These are phyloP conservation scores for Epinotia bilunana DNA, from an alignment of 2,888 invertebrate species.

Conservation along the genomic window DNA sequence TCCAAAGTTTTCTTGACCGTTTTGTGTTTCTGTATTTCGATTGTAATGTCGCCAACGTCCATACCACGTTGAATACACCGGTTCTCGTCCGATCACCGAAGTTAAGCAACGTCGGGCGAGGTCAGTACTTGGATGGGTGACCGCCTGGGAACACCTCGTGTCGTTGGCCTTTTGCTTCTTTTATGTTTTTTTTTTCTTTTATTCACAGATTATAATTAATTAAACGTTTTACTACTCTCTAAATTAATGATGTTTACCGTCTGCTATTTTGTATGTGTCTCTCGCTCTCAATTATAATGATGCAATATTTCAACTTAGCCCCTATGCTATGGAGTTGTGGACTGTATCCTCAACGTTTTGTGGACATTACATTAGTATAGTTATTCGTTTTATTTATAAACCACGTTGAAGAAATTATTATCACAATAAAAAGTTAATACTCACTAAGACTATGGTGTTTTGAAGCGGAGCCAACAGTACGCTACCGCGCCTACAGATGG, in stretches of 20 bases:
- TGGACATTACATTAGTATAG: too few relatives aligned
- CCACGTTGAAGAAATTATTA: not conserved
- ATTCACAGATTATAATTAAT: too few relatives aligned
- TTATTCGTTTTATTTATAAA: not conserved
- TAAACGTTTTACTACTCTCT: too few relatives aligned
- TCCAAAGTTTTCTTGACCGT: too few relatives aligned
- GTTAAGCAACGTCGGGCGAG: slow-evolving; percentile 52
- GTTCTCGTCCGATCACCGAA: slow-evolving; percentile 56
- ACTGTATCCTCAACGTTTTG: too few relatives aligned
- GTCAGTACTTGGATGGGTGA: slow-evolving; percentile 61
- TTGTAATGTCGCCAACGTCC: slow-evolving; percentile 49
- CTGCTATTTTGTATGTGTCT: too few relatives aligned
- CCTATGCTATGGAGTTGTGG: too few relatives aligned
- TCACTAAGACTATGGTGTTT: not conserved
- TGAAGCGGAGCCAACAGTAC: not conserved
- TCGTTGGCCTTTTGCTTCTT: slow-evolving; percentile 57
- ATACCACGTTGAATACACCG: slow-evolving; percentile 54
- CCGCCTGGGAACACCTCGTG: slow-evolving; percentile 70
- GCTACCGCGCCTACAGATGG: not conserved
- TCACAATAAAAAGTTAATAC: not conserved
- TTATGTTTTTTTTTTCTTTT: too few relatives aligned
- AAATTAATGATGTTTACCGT: too few relatives aligned
- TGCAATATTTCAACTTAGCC: too few relatives aligned
- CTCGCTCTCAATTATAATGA: too few relatives aligned
- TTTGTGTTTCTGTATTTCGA: too few relatives aligned